Evolutionary conservation across 2,113 vertebrate genomes (phyloP), one percentile per base, ranked within the genome.

Genomic region (Equus quagga): DNA sequence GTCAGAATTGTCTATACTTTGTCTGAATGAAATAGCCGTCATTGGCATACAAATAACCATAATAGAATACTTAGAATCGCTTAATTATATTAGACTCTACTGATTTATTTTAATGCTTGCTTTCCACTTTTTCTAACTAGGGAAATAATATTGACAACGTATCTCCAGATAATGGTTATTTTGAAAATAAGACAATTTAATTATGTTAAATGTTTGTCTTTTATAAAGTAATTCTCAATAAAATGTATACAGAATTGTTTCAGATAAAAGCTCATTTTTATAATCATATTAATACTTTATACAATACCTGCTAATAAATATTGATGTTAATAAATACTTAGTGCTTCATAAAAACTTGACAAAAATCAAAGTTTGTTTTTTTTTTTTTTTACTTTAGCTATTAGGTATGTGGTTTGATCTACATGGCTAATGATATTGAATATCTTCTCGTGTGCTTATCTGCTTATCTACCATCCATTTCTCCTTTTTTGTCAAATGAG

Each of bases 211-310:
- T 2, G 0, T 21, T 81, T 75, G 11, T 51, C 26, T 58, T 76
- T 62, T 41, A 62, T 6, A 44, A 87, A 92, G 36, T 62, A 84
- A 44, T 82, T 33, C 14, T 94, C 10, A 65, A 31, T 67, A 56
- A 44, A 85, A 73, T 24, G 33, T 17, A 51, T 21, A 65, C 24
- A 51, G 12, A 89, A 17, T 67, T 46, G 3, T 73, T 92, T 92
- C 56, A 81, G 24, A 69, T 69, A 58, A 89, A 93, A 70, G n/a
- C 44, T 76, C 44, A 96, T 54, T 89, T 96, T 93, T 26, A 73
- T 75, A 93, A 88, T 10, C 33, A 11, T 33, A 41, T 56, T 72
- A 56, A 72, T 41, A 80, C 36, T 82, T 87, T 69, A 19, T 5
- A 72, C 2, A 62, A 46, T 41, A 28, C 10, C 17, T 88, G 28